Percentiles rank a stretch among this genome's conserved stretches.
Evolutionary conservation across 2,888 invertebrate genomes (phyloP).

Genomic region (Dysmachus trigonus): DNA sequence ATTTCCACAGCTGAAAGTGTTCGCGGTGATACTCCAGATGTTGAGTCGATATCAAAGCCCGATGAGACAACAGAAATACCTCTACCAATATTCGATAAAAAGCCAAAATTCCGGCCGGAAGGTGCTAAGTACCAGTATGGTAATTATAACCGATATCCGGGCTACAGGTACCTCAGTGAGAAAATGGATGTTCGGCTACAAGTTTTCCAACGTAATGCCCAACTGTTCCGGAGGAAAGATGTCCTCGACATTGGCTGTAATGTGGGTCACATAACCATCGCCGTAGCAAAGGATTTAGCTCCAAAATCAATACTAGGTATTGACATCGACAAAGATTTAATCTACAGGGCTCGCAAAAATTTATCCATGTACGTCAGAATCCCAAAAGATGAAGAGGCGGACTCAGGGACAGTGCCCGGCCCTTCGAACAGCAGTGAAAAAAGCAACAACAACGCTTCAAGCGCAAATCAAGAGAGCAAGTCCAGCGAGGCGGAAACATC

Average conservation of each 20-base stretch:
- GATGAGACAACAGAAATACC: conserved; percentile 52
- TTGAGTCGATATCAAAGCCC: conserved; percentile 52
- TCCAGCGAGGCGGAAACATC: conserved; percentile 42
- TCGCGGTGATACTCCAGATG: conserved; percentile 59
- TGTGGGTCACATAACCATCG: conserved; percentile 92
- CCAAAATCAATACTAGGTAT: conserved; percentile 90
- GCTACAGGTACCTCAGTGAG: conserved; percentile 86
- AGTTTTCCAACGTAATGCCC: conserved; percentile 79
- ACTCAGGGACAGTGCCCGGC: conserved; percentile 51
- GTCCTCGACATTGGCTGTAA: conserved; percentile 98
- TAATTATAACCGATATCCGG: conserved; percentile 97
- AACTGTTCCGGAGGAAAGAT: conserved; percentile 88
- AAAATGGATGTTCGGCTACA: conserved; percentile 85
- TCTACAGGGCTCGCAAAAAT: conserved; percentile 67
- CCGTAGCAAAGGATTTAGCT: conserved; percentile 84
- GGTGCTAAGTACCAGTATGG: conserved; percentile 90
- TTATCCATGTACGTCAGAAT: conserved; percentile 61
- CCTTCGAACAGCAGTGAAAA: conserved; percentile 27
- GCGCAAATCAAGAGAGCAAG: conserved; percentile 16
- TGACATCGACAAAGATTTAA: conserved; percentile 91
- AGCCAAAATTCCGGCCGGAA: conserved; percentile 72
- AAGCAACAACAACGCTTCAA: conserved; percentile 25
- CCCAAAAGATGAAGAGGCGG: conserved; percentile 51
- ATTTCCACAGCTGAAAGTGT: conserved; percentile 55
- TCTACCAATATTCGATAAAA: not conserved